Conservation (phyloP, 2,797 vertebrate species). For the Lycodopsis pacificus region DNA sequence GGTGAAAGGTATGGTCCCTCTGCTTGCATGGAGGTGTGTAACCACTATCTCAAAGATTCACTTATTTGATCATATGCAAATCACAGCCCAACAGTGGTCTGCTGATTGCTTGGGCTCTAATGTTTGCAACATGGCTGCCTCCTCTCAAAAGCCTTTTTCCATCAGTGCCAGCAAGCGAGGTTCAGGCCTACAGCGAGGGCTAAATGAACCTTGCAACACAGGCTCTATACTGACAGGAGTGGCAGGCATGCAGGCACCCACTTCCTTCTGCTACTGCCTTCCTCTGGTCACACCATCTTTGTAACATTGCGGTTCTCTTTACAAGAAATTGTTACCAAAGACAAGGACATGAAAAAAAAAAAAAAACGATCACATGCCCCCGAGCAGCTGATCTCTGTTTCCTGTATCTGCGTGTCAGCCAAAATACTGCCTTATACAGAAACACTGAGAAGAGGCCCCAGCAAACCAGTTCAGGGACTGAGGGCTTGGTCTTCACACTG, state of each 20-base stretch:
- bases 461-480: slow-evolving; percentile 67
- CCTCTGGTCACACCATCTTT: slow-evolving; percentile 79
- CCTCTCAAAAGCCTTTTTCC: slow-evolving; percentile 20
- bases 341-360: slow-evolving; percentile 73
- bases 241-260: slow-evolving; percentile 70
- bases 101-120: slow-evolving; percentile 3
- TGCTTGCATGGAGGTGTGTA: not conserved
- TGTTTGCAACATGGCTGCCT: slow-evolving; percentile 43
- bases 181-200: slow-evolving; percentile 12
- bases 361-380: slow-evolving; percentile 74
- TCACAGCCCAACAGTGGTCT: not conserved
- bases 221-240: slow-evolving; percentile 69
- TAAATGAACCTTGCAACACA: slow-evolving; percentile 77
- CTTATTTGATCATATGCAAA: slow-evolving; percentile 29
- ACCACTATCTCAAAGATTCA: not conserved
- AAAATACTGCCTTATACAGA: slow-evolving; percentile 81
- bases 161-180: slow-evolving; percentile 17
- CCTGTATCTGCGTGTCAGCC: slow-evolving; percentile 82
- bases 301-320: slow-evolving; percentile 81
- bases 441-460: slow-evolving; percentile 60
- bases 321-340: slow-evolving; percentile 85
- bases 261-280: slow-evolving; percentile 82
- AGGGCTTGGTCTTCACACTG: slow-evolving; percentile 48
- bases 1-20: not conserved
- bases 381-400: slow-evolving; percentile 84